Evolutionary conservation across 2,888 invertebrate species (phyloP).

Genomic region (Caenorhabditis drosophilae): DNA sequence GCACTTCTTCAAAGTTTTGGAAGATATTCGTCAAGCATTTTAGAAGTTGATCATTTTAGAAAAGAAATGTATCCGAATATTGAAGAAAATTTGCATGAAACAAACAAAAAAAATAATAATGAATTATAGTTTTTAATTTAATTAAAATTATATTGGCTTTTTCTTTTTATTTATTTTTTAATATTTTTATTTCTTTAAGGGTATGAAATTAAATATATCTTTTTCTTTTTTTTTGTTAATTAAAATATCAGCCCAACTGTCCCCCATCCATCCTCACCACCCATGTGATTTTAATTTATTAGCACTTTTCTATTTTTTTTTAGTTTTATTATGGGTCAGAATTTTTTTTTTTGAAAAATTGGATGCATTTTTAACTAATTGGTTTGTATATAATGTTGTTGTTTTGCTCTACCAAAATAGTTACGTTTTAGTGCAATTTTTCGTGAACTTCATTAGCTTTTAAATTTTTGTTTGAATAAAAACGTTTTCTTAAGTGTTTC

Average conservation of each 20-base stretch:
- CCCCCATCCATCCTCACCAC: background rate
- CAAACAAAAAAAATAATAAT: background rate
- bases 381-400: too few species aligned
- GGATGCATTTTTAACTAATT: too few species aligned
- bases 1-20: slow-evolving; percentile 69
- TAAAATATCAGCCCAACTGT: too few species aligned
- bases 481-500: too few species aligned
- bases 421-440: too few species aligned
- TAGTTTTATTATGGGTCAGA: too few species aligned
- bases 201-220: too few species aligned
- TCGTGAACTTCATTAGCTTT: too few species aligned
- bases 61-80: slow-evolving; percentile 43
- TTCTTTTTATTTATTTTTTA: background rate
- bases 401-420: too few species aligned
- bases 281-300: background rate
- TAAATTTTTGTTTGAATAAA: too few species aligned
- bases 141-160: background rate
- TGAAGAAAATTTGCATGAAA: background rate
- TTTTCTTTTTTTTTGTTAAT: too few species aligned
- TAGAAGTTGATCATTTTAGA: slow-evolving; percentile 65
- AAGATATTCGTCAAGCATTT: slow-evolving; percentile 64
- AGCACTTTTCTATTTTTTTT: background rate
- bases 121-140: slow-evolving; percentile 6
- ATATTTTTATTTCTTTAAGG: background rate
- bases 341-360: too few species aligned